These are phyloP conservation scores for Archilochus colubris DNA, from an alignment of 2,113 vertebrate species.

Conservation along the genomic window DNA sequence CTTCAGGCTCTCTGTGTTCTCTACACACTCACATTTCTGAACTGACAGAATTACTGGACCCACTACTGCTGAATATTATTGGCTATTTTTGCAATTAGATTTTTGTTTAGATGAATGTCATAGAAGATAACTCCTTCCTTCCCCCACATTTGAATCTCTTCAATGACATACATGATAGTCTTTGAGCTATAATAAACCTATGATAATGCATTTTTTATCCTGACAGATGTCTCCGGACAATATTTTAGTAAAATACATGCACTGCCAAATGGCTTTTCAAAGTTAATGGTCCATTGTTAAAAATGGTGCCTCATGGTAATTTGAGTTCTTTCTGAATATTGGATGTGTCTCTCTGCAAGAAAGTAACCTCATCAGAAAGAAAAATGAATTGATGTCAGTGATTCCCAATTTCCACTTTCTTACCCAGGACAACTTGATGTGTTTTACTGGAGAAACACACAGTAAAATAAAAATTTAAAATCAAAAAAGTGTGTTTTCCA, in stretches of 20 bases:
- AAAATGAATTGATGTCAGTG: neutral
- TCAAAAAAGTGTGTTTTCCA: neutral
- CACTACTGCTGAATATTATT: neutral
- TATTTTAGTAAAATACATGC: slow-evolving; percentile 36
- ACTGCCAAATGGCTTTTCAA: slow-evolving; percentile 3
- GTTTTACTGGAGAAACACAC: neutral
- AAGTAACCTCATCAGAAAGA: neutral
- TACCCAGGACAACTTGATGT: neutral
- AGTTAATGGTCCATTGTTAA: slow-evolving; percentile 13
- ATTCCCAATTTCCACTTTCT: neutral
- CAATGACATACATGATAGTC: neutral
- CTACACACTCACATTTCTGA: neutral
- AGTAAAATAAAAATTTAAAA: neutral
- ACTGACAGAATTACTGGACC: neutral
- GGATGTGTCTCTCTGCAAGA: neutral
- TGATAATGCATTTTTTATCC: neutral
- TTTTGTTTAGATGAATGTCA: neutral
- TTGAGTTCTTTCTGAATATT: slow-evolving; percentile 4
- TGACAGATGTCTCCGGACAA: neutral
- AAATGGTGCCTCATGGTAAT: slow-evolving; percentile 11
- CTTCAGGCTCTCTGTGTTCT: neutral
- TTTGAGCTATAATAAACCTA: neutral
- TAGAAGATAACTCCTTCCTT: neutral
- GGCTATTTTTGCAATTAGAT: neutral
- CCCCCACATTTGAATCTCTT: neutral